These are phyloP conservation scores for Aphis gossypii DNA, from an alignment of 1,140 invertebrate species.

Conservation along the genomic window DNA sequence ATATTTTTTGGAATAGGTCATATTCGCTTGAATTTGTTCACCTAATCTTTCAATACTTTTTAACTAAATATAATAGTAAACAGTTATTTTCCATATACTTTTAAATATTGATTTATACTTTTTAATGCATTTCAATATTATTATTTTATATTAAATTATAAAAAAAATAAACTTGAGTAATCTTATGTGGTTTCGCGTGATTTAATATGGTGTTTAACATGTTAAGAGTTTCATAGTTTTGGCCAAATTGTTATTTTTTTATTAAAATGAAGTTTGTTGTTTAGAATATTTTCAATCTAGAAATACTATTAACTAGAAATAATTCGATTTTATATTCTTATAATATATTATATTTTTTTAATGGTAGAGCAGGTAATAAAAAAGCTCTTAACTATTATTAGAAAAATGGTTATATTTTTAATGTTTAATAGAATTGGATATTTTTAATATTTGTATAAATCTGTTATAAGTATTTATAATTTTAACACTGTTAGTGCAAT, in stretches of 20 bases:
- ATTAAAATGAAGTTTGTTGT: too few species aligned
- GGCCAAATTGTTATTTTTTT: background rate
- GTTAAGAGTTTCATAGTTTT: background rate
- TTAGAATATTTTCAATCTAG: too few species aligned
- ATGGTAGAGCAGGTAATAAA: background rate
- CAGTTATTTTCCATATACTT: background rate
- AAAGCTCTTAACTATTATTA: background rate
- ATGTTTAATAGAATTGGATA: background rate
- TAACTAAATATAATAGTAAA: too few species aligned
- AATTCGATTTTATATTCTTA: background rate
- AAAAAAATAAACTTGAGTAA: background rate
- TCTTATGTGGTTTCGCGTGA: background rate
- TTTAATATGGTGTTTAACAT: background rate
- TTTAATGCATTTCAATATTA: too few species aligned
- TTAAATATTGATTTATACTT: background rate
- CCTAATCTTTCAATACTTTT: too few species aligned
- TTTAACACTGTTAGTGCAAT: background rate
- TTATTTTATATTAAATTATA: too few species aligned
- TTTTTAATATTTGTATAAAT: background rate
- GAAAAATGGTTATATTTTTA: background rate
- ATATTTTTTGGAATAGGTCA: too few species aligned
- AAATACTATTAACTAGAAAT: too few species aligned
- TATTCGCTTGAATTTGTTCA: too few species aligned
- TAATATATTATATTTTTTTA: background rate
- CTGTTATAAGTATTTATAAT: background rate